phyloP scores from a whole-genome alignment of 2,888 invertebrate species.

The Hipparchia semele region DNA sequence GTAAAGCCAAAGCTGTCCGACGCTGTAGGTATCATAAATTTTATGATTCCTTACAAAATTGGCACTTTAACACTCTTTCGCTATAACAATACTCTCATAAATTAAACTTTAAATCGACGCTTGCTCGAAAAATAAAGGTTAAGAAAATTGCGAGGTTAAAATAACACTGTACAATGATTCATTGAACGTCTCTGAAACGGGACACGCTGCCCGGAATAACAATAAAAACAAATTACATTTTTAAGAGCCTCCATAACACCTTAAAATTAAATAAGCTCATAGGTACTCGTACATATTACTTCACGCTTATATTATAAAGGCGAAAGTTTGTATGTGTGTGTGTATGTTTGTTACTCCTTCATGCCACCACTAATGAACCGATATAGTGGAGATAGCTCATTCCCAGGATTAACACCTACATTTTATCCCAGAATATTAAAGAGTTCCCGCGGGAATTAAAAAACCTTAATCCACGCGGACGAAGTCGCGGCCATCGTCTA shows the following conservation, averaged over 20 bases:
- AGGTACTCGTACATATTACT: no score
- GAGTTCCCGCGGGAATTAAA: no score
- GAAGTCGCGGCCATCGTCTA: no score
- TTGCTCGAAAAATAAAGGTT: background rate
- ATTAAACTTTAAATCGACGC: conserved; percentile 3
- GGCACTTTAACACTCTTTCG: background rate
- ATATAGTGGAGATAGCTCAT: no score
- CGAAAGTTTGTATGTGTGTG: no score
- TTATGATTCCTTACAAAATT: background rate
- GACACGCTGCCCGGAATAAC: conserved; percentile 21
- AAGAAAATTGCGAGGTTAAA: conserved; percentile 19
- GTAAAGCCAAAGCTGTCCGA: background rate
- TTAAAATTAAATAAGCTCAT: conserved; percentile 20
- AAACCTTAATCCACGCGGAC: no score
- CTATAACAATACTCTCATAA: conserved; percentile 16
- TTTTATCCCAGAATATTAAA: no score
- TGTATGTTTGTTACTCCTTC: no score
- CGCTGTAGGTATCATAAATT: background rate
- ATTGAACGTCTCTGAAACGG: conserved; percentile 28
- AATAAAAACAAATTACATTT: conserved; percentile 30
- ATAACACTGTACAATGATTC: conserved; percentile 30
- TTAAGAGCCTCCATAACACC: conserved; percentile 30
- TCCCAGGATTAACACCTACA: no score
- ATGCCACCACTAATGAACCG: no score
- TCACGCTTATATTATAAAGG: no score